Percentiles rank a stretch among this genome's conserved stretches.
These are phyloP conservation scores for Drosophila cracens DNA, from an alignment of 2,888 invertebrate species.

Conservation along the genomic window DNA sequence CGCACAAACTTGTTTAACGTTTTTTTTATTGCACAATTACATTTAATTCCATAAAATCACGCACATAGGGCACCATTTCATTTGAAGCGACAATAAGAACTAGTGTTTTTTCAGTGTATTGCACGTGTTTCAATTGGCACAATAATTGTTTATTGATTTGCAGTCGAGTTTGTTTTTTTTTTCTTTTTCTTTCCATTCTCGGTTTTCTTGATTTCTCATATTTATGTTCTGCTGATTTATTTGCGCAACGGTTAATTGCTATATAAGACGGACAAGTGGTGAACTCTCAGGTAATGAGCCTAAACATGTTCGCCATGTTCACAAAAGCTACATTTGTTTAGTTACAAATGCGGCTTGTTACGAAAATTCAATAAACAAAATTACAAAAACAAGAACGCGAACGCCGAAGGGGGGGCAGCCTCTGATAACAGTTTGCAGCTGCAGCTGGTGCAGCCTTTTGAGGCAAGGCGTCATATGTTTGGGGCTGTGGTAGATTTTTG, in stretches of 20 bases:
- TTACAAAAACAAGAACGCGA: background rate
- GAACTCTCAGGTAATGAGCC: background rate
- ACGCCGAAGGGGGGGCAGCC: background rate
- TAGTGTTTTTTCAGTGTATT: slow-evolving; percentile 53
- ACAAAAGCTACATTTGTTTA: slow-evolving; percentile 9
- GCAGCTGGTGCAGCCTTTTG: slow-evolving; percentile 11
- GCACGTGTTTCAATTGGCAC: slow-evolving; percentile 52
- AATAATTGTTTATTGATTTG: slow-evolving; percentile 51
- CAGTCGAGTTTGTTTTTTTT: slow-evolving; percentile 30
- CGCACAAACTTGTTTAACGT: slow-evolving; percentile 71
- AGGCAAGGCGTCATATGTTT: slow-evolving; percentile 6
- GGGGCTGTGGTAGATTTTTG: slow-evolving; percentile 9
- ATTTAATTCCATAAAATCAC: slow-evolving; percentile 50
- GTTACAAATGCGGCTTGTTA: background rate
- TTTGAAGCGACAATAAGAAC: slow-evolving; percentile 49
- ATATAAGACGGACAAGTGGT: slow-evolving; percentile 7
- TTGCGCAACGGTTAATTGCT: slow-evolving; percentile 21
- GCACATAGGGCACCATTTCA: slow-evolving; percentile 46
- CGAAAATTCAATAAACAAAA: slow-evolving; percentile 16
- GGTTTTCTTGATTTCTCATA: slow-evolving; percentile 2
- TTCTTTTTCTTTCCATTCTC: background rate
- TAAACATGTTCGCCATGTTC: background rate
- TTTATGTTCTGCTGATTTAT: slow-evolving; percentile 40
- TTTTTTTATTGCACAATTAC: slow-evolving; percentile 64
- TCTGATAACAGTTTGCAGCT: slow-evolving; percentile 8